A percentile compares a stretch with the other conserved stretches of the same genome.
phyloP scores from a whole-genome alignment of 2,888 invertebrate species.

The Cheilosia impressa region DNA sequence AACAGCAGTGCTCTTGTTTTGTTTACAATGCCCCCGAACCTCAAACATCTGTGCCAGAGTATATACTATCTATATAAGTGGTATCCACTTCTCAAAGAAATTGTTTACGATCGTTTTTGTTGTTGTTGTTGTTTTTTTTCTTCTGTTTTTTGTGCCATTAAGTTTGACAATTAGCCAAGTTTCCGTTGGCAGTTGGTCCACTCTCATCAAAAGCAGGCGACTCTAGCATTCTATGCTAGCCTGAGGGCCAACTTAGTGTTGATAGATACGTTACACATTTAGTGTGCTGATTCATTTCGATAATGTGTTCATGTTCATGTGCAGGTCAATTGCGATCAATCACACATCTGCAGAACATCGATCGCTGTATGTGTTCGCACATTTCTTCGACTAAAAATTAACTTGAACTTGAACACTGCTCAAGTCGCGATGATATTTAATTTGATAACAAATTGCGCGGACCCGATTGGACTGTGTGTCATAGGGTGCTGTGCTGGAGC shows the following conservation, averaged over 20 bases:
- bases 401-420: constrained; percentile 20
- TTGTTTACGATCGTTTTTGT: constrained; percentile 31
- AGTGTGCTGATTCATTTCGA: constrained; percentile 52
- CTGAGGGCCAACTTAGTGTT: constrained; percentile 18
- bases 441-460: constrained; percentile 20
- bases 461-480: neutral
- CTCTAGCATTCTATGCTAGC: constrained; percentile 20
- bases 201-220: constrained; percentile 10
- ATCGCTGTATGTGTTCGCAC: neutral
- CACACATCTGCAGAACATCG: neutral
- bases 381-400: constrained; percentile 6
- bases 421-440: constrained; percentile 50
- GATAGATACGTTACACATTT: constrained; percentile 47
- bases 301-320: constrained; percentile 45
- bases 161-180: constrained; percentile 60
- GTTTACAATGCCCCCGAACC: constrained; percentile 26
- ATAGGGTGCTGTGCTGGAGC: constrained; percentile 1
- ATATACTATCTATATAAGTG: neutral
- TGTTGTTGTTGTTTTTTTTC: no score
- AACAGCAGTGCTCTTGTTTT: constrained; percentile 12
- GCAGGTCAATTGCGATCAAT: constrained; percentile 69
- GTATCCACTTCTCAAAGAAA: constrained; percentile 1
- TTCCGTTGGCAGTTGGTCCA: constrained; percentile 25
- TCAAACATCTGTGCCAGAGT: constrained; percentile 28
- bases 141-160: constrained; percentile 5